Base-by-base conservation (phyloP, 2,888 invertebrate species). In the Neuroscelio doddi region DNA sequence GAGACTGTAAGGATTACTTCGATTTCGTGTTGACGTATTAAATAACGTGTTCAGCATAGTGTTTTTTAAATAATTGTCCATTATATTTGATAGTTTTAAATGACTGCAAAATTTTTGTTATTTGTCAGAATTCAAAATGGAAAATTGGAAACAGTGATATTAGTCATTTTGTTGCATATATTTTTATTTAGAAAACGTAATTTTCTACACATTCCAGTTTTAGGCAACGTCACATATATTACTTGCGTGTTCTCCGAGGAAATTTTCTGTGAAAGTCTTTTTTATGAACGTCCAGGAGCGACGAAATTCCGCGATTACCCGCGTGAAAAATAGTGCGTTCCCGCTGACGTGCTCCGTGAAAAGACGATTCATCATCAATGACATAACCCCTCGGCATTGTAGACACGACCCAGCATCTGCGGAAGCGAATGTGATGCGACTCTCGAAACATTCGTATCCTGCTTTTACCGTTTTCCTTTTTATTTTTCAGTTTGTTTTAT, bases 331-430 rank as follows among this genome's bases (percentile, higher is more conserved):
- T 75, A 71, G 69, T 58, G 51, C 55, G 57, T 63, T 50, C 51
- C 24, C 53, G 61, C 44, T 65, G 62, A 56, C 56, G 62, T 39
- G 52, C 29, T 44, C 56, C 59, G 62, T 57, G 52, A 55, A 53
- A 34, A 55, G 52, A 66, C 71, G 66, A 76, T 76, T 69, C 72
- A 76, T 76, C 76, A 76, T 73, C 68, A 68, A 72, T 68, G 72
- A 69, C 69, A 58, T 63, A 57, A 64, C 71, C 67, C 53, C 59
- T 45, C 63, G 49, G 24, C 17, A 44, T 51, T 41, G 26, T 27
- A 39, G 34, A 52, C 46, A 42, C 51, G 59, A 59, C 63, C 49
- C 47, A 41, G 45, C 50, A 56, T 41, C 50, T 39, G 46, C 59
- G 36, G 39, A 27, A 59, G 27, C 38, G 42, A 39, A 34, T 49